Conservation (phyloP, 2,888 invertebrate genomes). For the Odontomyia ornata region DNA sequence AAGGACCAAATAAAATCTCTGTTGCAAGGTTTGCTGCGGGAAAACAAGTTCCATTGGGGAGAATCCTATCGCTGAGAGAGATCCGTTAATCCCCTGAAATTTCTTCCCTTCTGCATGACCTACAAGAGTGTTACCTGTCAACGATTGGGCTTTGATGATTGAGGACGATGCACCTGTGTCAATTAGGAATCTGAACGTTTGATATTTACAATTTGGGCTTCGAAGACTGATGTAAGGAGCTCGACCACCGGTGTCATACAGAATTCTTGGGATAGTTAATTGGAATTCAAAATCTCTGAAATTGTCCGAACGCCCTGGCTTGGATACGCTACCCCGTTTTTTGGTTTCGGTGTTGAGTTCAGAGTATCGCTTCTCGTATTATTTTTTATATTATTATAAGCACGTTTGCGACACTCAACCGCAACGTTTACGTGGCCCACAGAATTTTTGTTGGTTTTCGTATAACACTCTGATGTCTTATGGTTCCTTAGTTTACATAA, state of each 20-base stretch:
- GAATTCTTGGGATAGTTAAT: background rate
- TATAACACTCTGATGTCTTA: conserved; percentile 1
- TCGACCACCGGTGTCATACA: background rate
- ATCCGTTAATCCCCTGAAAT: background rate
- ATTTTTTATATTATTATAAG: background rate
- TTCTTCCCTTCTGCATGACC: no score
- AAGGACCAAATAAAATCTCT: no score
- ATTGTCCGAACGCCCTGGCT: conserved; percentile 9
- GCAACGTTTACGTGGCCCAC: background rate
- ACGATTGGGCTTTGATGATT: background rate
- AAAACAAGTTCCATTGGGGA: background rate
- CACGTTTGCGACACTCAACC: background rate
- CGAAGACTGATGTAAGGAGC: background rate
- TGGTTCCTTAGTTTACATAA: conserved; percentile 15
- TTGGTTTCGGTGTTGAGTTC: background rate
- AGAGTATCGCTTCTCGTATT: background rate
- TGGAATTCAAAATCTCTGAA: background rate
- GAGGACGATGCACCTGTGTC: conserved; percentile 8
- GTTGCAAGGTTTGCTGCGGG: background rate
- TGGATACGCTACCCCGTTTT: conserved; percentile 3
- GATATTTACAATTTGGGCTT: background rate
- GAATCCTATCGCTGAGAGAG: background rate
- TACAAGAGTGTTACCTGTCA: background rate
- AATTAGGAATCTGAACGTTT: background rate
- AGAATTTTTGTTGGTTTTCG: background rate